Conservation (phyloP, 2,888 invertebrate species). For the Poecilobothrus nobilitatus region DNA sequence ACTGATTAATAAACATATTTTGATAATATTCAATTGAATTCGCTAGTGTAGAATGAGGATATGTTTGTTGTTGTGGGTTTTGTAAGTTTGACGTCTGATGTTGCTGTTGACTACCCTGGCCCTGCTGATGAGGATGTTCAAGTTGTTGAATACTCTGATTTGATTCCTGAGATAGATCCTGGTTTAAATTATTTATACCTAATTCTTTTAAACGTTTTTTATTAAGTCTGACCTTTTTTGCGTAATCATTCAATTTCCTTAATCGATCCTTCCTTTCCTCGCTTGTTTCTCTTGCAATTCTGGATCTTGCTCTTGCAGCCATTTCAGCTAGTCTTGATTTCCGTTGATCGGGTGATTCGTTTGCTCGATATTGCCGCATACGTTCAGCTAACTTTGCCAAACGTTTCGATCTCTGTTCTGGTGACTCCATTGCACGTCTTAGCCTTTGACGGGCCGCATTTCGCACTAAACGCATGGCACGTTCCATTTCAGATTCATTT, state of each 20-base stretch:
- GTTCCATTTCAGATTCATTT: slow-evolving; percentile 41
- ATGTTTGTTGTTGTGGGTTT: slow-evolving; percentile 7
- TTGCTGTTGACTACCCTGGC: slow-evolving; percentile 29
- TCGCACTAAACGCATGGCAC: slow-evolving; percentile 42
- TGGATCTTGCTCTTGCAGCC: slow-evolving; percentile 41
- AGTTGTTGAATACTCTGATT: slow-evolving; percentile 22
- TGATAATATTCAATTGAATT: slow-evolving; percentile 41
- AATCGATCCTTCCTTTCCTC: slow-evolving; percentile 44
- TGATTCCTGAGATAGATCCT: slow-evolving; percentile 38
- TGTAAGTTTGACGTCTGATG: slow-evolving; percentile 26
- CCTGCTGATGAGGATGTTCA: slow-evolving; percentile 27
- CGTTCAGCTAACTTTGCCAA: slow-evolving; percentile 40
- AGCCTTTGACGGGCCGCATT: slow-evolving; percentile 42
- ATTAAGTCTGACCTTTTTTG: slow-evolving; percentile 45
- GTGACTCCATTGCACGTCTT: slow-evolving; percentile 43
- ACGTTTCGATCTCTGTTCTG: slow-evolving; percentile 39
- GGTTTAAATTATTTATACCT: slow-evolving; percentile 16
- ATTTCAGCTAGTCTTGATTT: slow-evolving; percentile 41
- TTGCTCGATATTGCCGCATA: slow-evolving; percentile 42
- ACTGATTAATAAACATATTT: slow-evolving; percentile 41
- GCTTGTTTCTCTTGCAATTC: slow-evolving; percentile 38
- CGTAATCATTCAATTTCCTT: slow-evolving; percentile 44
- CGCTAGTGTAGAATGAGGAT: slow-evolving; percentile 25
- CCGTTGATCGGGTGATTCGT: slow-evolving; percentile 41
- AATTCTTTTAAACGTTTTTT: slow-evolving; percentile 41